Conservation (phyloP, 1,140 invertebrate genomes). For the Drosophila parvula region DNA sequence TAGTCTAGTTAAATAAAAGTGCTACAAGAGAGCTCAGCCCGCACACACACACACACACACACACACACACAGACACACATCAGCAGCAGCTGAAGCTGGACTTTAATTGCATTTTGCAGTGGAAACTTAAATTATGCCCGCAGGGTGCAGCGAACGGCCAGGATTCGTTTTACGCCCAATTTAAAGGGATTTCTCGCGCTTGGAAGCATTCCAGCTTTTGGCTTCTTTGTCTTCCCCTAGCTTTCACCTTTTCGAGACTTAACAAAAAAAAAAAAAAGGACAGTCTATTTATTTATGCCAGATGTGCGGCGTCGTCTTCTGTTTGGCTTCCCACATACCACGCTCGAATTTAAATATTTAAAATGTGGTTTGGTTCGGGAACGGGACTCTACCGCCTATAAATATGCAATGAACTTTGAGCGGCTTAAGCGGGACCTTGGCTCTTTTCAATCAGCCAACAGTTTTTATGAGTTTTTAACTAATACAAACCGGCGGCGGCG, state of each 20-base stretch:
- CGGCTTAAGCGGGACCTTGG: conserved; percentile 28
- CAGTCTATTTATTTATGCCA: conserved; percentile 75
- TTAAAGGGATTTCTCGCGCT: conserved; percentile 33
- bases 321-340: conserved; percentile 28
- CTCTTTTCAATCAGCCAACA: conserved; percentile 19
- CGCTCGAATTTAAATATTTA: conserved; percentile 74
- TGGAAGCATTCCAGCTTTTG: conserved; percentile 21
- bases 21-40: conserved; percentile 48
- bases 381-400: conserved; percentile 43
- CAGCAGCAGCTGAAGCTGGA: not conserved
- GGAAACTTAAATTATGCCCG: conserved; percentile 39
- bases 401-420: conserved; percentile 73
- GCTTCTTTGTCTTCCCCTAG: conserved; percentile 5
- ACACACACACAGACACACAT: not conserved
- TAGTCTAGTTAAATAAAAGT: conserved; percentile 80
- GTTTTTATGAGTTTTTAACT: conserved; percentile 74
- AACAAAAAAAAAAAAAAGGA: conserved; percentile 7
- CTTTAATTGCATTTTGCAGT: conserved; percentile 50
- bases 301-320: conserved; percentile 53
- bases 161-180: conserved; percentile 40
- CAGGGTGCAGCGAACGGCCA: conserved; percentile 8
- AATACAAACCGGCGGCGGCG: conserved; percentile 24
- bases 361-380: conserved; percentile 53
- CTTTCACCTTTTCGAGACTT: conserved; percentile 27
- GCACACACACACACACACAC: conserved; percentile 27